These are phyloP conservation scores for Dysdera silvatica DNA, from an alignment of 1,140 invertebrate species.

Conservation along the genomic window DNA sequence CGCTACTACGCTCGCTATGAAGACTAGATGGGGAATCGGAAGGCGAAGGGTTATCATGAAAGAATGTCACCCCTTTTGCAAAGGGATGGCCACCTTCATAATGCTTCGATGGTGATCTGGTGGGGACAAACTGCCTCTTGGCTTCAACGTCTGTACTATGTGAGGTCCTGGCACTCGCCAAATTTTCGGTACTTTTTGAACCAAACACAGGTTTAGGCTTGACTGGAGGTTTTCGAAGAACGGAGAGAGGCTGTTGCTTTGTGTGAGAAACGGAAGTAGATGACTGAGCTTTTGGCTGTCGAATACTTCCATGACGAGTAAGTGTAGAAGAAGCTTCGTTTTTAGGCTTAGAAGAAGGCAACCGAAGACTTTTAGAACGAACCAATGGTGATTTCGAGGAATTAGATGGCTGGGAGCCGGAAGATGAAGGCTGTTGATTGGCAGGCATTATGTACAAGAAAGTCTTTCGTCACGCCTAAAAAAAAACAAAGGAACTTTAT, in stretches of 20 bases:
- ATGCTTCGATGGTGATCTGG: constrained; percentile 12
- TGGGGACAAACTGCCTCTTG: not conserved
- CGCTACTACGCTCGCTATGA: constrained; percentile 20
- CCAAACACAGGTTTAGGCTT: constrained; percentile 19
- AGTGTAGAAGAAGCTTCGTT: constrained; percentile 7
- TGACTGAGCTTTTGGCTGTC: not conserved
- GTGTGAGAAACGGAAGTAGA: not conserved
- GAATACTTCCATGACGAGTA: constrained; percentile 22
- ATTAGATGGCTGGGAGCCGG: not conserved
- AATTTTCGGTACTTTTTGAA: constrained; percentile 22
- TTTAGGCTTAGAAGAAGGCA: constrained; percentile 17
- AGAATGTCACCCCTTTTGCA: not conserved
- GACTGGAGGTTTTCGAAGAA: constrained; percentile 14
- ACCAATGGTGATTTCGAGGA: not conserved
- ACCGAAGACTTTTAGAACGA: constrained; percentile 16
- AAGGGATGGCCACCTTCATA: too few relatives aligned
- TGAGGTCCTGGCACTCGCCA: not conserved
- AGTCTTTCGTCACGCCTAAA: too few relatives aligned
- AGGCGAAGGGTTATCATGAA: constrained; percentile 2
- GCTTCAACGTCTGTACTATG: not conserved
- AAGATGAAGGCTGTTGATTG: not conserved
- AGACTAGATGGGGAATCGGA: constrained; percentile 22
- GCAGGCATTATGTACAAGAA: constrained; percentile 15
- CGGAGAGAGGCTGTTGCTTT: not conserved
- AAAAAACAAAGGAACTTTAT: too few relatives aligned